phyloP scores from a whole-genome alignment of 30 jellyfish, hydroid and myxozoan species.

The Cassiopea xamachana region DNA sequence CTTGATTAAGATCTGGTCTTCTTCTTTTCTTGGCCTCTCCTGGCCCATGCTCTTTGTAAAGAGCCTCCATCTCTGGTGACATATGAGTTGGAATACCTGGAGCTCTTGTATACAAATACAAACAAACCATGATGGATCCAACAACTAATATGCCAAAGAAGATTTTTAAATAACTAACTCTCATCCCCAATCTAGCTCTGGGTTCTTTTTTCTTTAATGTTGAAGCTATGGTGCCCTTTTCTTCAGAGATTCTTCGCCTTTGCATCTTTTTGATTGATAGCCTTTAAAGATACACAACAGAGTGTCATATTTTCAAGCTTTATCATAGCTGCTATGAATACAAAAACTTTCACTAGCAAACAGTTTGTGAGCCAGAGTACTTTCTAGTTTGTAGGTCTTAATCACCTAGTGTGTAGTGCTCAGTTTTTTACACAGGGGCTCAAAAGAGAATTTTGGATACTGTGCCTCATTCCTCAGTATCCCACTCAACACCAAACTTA shows the following conservation, averaged over 20 bases:
- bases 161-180: conserved; percentile 6
- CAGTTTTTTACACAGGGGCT: too few species aligned
- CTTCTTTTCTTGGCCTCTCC: conserved; percentile 70
- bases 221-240: neutral
- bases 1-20: conserved; percentile 20
- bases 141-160: neutral
- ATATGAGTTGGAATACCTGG: conserved; percentile 47
- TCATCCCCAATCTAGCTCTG: neutral
- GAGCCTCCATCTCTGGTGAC: conserved; percentile 60
- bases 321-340: too few species aligned
- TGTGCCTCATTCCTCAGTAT: too few species aligned
- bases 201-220: neutral
- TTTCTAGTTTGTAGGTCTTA: too few species aligned
- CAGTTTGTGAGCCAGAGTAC: too few species aligned
- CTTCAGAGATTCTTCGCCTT: conserved; percentile 7
- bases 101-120: conserved; percentile 14
- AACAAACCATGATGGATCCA: conserved; percentile 13
- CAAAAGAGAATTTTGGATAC: too few species aligned
- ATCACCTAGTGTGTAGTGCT: too few species aligned
- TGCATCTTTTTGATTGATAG: neutral
- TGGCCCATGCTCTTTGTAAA: conserved; percentile 58
- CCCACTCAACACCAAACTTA: too few species aligned
- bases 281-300: neutral
- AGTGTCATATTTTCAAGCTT: too few species aligned
- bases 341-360: too few species aligned